phyloP scores from a whole-genome alignment of 2,113 vertebrate genomes.

The Mobula birostris region DNA sequence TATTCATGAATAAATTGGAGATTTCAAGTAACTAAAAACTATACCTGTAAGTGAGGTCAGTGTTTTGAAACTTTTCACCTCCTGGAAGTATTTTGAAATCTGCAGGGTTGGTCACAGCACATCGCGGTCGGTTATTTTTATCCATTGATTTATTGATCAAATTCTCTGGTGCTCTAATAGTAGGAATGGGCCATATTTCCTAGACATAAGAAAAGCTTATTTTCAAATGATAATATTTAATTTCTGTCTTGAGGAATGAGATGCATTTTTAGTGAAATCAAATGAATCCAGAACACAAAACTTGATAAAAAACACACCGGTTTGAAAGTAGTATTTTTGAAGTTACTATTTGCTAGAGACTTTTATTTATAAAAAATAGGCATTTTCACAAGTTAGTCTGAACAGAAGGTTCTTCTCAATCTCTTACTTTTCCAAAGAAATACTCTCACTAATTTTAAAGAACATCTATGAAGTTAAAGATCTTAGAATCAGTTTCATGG shows the following conservation, averaged over 20 bases:
- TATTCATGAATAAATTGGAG: not conserved
- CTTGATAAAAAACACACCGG: not conserved
- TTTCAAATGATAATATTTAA: not conserved
- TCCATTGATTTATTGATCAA: not conserved
- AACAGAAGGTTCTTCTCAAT: not conserved
- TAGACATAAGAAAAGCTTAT: not conserved
- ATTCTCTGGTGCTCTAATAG: not conserved
- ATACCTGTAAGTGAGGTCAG: constrained; percentile 15
- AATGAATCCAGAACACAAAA: not conserved
- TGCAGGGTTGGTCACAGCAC: not conserved
- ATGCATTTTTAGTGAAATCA: not conserved
- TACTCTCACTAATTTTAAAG: not conserved
- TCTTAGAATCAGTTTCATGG: not conserved
- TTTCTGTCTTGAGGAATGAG: not conserved
- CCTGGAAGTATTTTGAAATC: not conserved
- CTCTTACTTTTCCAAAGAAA: not conserved
- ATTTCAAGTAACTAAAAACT: not conserved
- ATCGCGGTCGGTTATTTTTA: not conserved
- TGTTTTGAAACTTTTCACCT: not conserved
- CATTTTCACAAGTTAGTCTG: not conserved
- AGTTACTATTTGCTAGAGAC: not conserved
- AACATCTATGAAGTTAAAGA: not conserved
- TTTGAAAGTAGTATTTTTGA: not conserved
- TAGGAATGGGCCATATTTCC: not conserved
- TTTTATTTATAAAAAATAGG: not conserved